Conservation (phyloP, 92 coral and sea anemone species). For the Palythoa grandiflora region DNA sequence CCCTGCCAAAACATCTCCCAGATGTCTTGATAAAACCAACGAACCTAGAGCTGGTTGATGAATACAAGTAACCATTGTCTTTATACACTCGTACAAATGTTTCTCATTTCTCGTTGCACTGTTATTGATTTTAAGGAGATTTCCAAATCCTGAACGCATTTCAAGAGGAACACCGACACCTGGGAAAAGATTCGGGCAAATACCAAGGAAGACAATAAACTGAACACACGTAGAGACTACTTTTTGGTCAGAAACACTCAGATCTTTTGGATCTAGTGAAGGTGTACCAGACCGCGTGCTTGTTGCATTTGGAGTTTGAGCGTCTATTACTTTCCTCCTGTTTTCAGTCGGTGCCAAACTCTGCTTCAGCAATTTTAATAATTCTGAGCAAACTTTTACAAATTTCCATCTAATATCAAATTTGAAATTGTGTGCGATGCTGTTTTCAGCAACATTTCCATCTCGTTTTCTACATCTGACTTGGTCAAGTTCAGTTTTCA, state of each 20-base stretch:
- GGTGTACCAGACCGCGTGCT: slow-evolving; percentile 48
- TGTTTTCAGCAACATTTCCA: not conserved
- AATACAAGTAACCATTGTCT: slow-evolving; percentile 68
- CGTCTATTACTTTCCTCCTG: not conserved
- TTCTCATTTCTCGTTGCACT: slow-evolving; percentile 62
- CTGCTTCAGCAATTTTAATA: slow-evolving; percentile 54
- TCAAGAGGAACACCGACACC: slow-evolving; percentile 93
- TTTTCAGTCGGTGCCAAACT: slow-evolving; percentile 31
- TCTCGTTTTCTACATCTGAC: not conserved
- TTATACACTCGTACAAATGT: slow-evolving; percentile 71
- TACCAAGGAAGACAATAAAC: slow-evolving; percentile 80
- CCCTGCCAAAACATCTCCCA: slow-evolving; percentile 84
- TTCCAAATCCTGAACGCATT: slow-evolving; percentile 82
- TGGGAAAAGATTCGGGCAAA: slow-evolving; percentile 84
- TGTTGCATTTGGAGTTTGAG: not conserved
- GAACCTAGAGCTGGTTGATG: slow-evolving; percentile 79
- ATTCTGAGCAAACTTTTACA: slow-evolving; percentile 63
- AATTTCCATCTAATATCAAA: slow-evolving; percentile 62
- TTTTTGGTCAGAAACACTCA: slow-evolving; percentile 88
- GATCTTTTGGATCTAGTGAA: slow-evolving; percentile 59
- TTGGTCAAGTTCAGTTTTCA: slow-evolving; percentile 8
- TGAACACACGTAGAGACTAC: slow-evolving; percentile 77
- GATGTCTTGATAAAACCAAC: slow-evolving; percentile 84
- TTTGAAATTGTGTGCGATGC: not conserved
- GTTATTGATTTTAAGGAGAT: slow-evolving; percentile 46